These are phyloP conservation scores for Drosophila paulistorum DNA, from an alignment of 1,140 invertebrate species.

Conservation along the genomic window DNA sequence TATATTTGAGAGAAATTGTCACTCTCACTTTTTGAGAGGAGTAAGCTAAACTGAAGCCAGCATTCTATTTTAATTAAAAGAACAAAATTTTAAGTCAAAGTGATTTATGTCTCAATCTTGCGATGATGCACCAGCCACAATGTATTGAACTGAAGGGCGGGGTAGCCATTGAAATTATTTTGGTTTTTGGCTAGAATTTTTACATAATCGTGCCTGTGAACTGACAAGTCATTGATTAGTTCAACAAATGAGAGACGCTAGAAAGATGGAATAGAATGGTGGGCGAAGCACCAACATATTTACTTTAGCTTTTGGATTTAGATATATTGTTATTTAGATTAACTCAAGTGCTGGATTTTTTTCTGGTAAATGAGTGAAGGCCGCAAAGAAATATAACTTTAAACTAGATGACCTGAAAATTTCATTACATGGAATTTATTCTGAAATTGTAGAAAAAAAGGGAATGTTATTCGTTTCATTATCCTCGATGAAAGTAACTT, in stretches of 20 bases:
- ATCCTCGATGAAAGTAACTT: too few relatives aligned
- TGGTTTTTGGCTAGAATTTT: conserved; percentile 29
- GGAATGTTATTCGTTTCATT: too few relatives aligned
- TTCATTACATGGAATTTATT: too few relatives aligned
- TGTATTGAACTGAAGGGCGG: neutral
- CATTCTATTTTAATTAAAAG: conserved; percentile 72
- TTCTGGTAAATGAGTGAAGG: too few relatives aligned
- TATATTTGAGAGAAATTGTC: conserved; percentile 55
- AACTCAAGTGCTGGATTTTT: too few relatives aligned
- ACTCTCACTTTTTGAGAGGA: conserved; percentile 33
- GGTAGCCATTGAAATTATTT: neutral
- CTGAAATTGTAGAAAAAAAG: too few relatives aligned
- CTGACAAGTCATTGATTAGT: conserved; percentile 29
- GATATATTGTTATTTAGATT: neutral
- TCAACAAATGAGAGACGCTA: conserved; percentile 19
- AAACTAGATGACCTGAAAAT: too few relatives aligned
- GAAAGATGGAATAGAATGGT: neutral
- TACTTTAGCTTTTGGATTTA: neutral
- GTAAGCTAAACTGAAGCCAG: neutral
- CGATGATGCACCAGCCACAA: conserved; percentile 6
- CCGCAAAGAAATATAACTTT: too few relatives aligned
- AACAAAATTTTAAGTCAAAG: conserved; percentile 56
- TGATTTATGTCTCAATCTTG: conserved; percentile 54
- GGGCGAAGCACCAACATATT: neutral
- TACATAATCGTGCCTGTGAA: conserved; percentile 10